Conservation (phyloP, 2,888 invertebrate genomes). For the Heliconius hortense region DNA sequence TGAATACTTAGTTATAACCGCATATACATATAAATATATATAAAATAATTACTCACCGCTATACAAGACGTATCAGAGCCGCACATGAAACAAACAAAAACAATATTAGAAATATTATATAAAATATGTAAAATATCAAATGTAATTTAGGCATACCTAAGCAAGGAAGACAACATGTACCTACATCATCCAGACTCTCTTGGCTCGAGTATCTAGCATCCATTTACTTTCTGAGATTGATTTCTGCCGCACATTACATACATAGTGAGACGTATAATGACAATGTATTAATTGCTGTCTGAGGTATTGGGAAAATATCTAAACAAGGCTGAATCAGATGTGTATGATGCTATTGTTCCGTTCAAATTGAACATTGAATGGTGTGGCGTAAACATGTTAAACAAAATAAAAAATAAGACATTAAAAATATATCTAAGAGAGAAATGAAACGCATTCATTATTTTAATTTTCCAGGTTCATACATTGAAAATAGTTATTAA, state of each 20-base stretch:
- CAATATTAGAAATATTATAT: constrained; percentile 32
- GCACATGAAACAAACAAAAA: constrained; percentile 73
- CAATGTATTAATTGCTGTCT: constrained; percentile 33
- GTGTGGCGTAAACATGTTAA: constrained; percentile 55
- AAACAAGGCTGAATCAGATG: constrained; percentile 59
- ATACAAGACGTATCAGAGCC: constrained; percentile 49
- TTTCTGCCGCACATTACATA: constrained; percentile 35
- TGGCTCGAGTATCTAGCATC: constrained; percentile 65
- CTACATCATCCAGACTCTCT: constrained; percentile 70
- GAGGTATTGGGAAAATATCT: constrained; percentile 58
- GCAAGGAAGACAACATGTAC: constrained; percentile 75
- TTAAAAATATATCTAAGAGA: constrained; percentile 23
- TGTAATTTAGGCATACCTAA: constrained; percentile 50
- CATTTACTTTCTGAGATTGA: constrained; percentile 62
- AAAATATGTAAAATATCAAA: neutral
- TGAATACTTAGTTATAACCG: constrained; percentile 33
- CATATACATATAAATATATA: neutral
- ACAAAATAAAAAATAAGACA: constrained; percentile 65
- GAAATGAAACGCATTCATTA: neutral
- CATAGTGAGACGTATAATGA: constrained; percentile 36
- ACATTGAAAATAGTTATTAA: neutral
- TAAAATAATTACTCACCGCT: constrained; percentile 72
- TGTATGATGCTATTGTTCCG: constrained; percentile 71
- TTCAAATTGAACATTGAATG: constrained; percentile 64
- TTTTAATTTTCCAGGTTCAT: neutral